Evolutionary conservation across 2,113 vertebrate genomes (phyloP).

Genomic region (Lasiurus borealis): DNA sequence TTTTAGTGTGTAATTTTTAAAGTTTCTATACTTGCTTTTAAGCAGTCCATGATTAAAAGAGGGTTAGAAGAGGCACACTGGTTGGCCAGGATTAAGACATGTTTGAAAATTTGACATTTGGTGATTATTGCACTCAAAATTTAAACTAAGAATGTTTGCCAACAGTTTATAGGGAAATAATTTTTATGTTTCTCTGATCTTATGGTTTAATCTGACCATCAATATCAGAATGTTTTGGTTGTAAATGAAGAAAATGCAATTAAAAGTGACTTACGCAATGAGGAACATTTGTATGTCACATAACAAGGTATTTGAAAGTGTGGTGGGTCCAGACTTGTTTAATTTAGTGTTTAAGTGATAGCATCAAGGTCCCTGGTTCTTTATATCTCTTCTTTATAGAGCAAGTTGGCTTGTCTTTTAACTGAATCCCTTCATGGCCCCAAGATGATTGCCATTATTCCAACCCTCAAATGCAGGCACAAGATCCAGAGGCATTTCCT

Average conservation of each 20-base stretch:
- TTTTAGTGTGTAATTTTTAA: not conserved
- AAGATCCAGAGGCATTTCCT: not conserved
- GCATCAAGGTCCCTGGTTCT: not conserved
- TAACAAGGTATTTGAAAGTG: slow-evolving; percentile 12
- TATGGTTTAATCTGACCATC: not conserved
- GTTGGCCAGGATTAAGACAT: not conserved
- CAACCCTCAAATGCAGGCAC: not conserved
- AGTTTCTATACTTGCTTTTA: not conserved
- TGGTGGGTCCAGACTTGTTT: not conserved
- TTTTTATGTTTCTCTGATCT: not conserved
- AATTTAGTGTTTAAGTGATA: slow-evolving; percentile 25
- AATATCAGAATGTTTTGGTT: not conserved
- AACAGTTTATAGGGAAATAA: not conserved
- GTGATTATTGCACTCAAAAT: not conserved
- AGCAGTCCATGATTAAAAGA: not conserved
- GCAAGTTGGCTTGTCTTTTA: not conserved
- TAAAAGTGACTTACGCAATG: not conserved
- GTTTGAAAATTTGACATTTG: not conserved
- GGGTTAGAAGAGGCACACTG: not conserved
- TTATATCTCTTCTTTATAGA: not conserved
- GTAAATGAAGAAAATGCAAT: slow-evolving; percentile 41
- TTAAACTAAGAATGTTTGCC: slow-evolving; percentile 38
- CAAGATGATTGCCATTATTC: not conserved
- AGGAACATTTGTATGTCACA: not conserved
- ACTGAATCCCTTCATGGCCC: not conserved